phyloP scores from a whole-genome alignment of 2,113 vertebrate genomes.

The Syngnathoides biaculeatus region DNA sequence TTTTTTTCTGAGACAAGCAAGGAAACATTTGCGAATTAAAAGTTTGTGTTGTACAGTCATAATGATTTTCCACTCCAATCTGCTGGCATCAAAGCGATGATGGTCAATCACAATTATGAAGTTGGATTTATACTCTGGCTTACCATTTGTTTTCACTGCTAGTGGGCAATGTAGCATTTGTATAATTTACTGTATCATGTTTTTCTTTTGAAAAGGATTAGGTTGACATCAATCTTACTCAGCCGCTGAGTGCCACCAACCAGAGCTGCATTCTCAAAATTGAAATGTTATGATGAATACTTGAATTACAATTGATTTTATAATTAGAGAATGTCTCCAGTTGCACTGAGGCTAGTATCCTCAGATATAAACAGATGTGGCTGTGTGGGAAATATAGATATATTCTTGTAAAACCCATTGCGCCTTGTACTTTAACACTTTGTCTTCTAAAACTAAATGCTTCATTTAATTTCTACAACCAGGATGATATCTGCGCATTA shows the following conservation, averaged over 20 bases:
- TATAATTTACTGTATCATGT: slow-evolving; percentile 56
- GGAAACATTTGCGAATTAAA: too few relatives aligned
- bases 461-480: slow-evolving; percentile 21
- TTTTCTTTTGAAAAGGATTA: slow-evolving; percentile 53
- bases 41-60: slow-evolving; percentile 7
- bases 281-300: slow-evolving; percentile 74
- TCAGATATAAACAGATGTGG: slow-evolving; percentile 67
- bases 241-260: slow-evolving; percentile 50
- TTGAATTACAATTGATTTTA: slow-evolving; percentile 78
- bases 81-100: slow-evolving; percentile 16
- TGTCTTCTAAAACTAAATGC: slow-evolving; percentile 38
- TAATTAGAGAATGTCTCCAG: slow-evolving; percentile 68
- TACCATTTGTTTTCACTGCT: slow-evolving; percentile 12
- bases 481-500: slow-evolving; percentile 5
- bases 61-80: slow-evolving; percentile 37
- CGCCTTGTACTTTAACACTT: slow-evolving; percentile 27
- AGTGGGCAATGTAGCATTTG: slow-evolving; percentile 15
- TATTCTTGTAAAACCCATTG: slow-evolving; percentile 44
- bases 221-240: slow-evolving; percentile 58
- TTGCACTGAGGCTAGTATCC: slow-evolving; percentile 67
- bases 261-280: slow-evolving; percentile 62
- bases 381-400: slow-evolving; percentile 46
- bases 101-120: slow-evolving; percentile 8
- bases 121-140: slow-evolving; percentile 1
- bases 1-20: too few relatives aligned